Evolutionary conservation across 64 coral and sea anemone species (phyloP).

Genomic region (Dendronephthya gigantea): DNA sequence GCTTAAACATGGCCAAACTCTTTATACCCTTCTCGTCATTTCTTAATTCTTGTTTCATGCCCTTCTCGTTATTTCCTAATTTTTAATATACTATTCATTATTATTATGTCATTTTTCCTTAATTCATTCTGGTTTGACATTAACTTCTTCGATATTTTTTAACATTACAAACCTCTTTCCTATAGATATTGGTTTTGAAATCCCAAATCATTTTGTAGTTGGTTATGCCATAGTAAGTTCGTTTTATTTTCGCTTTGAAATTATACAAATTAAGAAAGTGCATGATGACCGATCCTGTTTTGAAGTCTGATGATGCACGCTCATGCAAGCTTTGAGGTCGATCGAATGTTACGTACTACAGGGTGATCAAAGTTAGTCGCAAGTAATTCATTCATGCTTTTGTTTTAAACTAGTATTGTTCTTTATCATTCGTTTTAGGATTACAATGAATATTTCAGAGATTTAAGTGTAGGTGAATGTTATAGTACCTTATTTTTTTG

Average conservation of each 20-base stretch:
- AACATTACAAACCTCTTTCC: too few species aligned
- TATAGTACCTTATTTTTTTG: not conserved
- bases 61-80: not conserved
- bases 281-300: too few species aligned
- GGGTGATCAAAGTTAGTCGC: not conserved
- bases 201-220: conserved; percentile 89
- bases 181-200: conserved; percentile 85
- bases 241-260: too few species aligned
- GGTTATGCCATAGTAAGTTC: conserved; percentile 99
- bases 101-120: not conserved
- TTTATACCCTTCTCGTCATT: too few species aligned
- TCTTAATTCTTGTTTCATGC: not conserved
- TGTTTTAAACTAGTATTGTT: not conserved
- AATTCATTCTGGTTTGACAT: not conserved
- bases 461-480: not conserved
- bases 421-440: not conserved
- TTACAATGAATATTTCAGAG: conserved; percentile 16
- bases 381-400: too few species aligned
- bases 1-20: too few species aligned
- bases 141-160: too few species aligned
- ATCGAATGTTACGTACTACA: too few species aligned
- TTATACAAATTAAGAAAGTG: too few species aligned
- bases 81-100: not conserved
- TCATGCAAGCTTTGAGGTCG: too few species aligned
- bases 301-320: too few species aligned